phyloP scores from a whole-genome alignment of 1,140 invertebrate species.

The Ruditapes philippinarum region DNA sequence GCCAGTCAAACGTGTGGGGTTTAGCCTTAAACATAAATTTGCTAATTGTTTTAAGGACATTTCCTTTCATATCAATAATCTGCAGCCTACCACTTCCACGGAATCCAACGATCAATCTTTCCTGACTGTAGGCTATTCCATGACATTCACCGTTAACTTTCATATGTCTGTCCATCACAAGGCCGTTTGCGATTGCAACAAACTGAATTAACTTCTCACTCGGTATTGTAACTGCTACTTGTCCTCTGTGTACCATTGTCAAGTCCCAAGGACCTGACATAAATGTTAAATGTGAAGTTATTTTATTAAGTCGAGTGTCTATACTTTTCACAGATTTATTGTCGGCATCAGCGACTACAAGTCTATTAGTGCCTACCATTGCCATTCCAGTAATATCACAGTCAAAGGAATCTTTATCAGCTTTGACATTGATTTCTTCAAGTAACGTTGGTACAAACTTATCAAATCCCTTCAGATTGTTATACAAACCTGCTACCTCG shows the following conservation, averaged over 20 bases:
- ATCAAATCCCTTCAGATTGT: neutral
- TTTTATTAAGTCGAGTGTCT: neutral
- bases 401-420: neutral
- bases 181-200: neutral
- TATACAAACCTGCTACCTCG: neutral
- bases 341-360: neutral
- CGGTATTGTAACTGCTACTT: neutral
- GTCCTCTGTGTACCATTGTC: conserved; percentile 3
- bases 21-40: too few relatives aligned
- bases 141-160: conserved; percentile 17
- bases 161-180: neutral
- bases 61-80: neutral
- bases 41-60: neutral
- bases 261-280: neutral
- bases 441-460: neutral
- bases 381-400: conserved; percentile 28
- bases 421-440: neutral
- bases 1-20: conserved; percentile 10
- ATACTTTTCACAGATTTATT: conserved; percentile 1
- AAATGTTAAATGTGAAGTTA: neutral
- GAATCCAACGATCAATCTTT: neutral
- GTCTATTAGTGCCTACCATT: neutral
- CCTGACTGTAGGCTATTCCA: neutral
- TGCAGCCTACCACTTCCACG: neutral
- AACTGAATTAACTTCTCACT: conserved; percentile 15